Evolutionary conservation across 2,113 vertebrate species (phyloP).

Genomic region (Nerophis lumbriciformis): DNA sequence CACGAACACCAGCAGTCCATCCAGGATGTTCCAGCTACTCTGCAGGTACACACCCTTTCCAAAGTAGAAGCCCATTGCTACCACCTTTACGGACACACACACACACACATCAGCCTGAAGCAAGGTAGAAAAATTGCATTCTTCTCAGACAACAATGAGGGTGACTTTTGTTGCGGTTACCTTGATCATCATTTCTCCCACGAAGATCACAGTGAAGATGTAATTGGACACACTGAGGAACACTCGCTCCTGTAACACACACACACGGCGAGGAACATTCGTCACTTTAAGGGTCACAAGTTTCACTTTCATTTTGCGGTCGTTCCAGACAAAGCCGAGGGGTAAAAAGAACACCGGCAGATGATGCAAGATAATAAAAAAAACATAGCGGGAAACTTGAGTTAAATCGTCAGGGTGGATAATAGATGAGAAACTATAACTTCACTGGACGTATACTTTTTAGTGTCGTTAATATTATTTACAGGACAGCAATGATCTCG

Average conservation of each 20-base stretch:
- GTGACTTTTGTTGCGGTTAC: slow-evolving; percentile 62
- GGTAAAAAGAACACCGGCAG: not conserved
- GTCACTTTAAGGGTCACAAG: slow-evolving; percentile 22
- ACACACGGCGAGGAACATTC: slow-evolving; percentile 12
- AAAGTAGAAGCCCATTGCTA: slow-evolving; percentile 84
- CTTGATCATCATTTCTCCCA: slow-evolving; percentile 92
- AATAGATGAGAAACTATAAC: no score
- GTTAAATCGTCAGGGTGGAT: no score
- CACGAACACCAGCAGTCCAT: slow-evolving; percentile 92
- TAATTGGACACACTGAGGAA: slow-evolving; percentile 92
- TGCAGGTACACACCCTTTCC: slow-evolving; percentile 86
- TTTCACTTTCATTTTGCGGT: not conserved
- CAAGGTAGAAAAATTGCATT: slow-evolving; percentile 27
- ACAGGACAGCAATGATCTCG: no score
- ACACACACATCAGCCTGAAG: slow-evolving; percentile 13
- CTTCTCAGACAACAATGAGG: slow-evolving; percentile 25
- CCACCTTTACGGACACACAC: slow-evolving; percentile 72
- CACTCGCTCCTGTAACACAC: slow-evolving; percentile 78
- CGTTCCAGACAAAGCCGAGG: not conserved
- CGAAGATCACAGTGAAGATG: slow-evolving; percentile 92
- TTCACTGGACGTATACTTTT: no score
- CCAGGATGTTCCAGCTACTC: slow-evolving; percentile 95
- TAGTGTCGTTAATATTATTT: no score
- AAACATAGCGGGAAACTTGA: not conserved
- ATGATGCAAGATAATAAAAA: not conserved